Percentiles rank a stretch among this genome's conserved stretches.
These are phyloP conservation scores for Philereme vetulata DNA, from an alignment of 2,888 invertebrate species.

Conservation along the genomic window DNA sequence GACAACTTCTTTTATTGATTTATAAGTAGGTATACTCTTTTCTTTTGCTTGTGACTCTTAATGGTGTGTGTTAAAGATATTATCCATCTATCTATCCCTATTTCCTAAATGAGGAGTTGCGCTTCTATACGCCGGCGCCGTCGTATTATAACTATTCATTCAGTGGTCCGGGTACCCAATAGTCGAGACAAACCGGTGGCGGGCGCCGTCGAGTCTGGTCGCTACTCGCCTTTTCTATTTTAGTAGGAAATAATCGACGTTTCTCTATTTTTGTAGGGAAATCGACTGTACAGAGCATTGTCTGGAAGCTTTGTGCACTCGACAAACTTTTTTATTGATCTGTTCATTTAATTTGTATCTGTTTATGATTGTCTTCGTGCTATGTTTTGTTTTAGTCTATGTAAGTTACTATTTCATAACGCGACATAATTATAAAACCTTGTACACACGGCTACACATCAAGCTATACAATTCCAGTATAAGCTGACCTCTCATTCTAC, in stretches of 20 bases:
- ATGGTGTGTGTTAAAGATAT: too few species aligned
- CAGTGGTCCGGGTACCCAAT: conserved; percentile 17
- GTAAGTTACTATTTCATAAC: too few species aligned
- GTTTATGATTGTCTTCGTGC: background rate
- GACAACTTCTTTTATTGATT: too few species aligned
- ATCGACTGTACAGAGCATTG: conserved; percentile 17
- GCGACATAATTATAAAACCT: too few species aligned
- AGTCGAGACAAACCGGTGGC: conserved; percentile 26
- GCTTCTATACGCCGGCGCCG: conserved; percentile 10
- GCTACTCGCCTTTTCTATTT: conserved; percentile 29
- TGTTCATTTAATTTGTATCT: conserved; percentile 15
- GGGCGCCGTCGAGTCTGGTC: conserved; percentile 30
- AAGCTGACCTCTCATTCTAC: too few species aligned
- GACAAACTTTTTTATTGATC: conserved; percentile 16
- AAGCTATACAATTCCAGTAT: too few species aligned
- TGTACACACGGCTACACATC: too few species aligned
- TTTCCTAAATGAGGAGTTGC: conserved; percentile 8
- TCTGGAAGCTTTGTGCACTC: conserved; percentile 14
- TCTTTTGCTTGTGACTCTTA: too few species aligned
- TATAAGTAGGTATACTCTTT: too few species aligned
- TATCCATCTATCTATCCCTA: too few species aligned
- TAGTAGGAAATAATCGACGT: conserved; percentile 23
- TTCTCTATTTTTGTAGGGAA: conserved; percentile 29
- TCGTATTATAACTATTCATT: background rate
- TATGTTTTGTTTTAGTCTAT: too few species aligned